Percentiles rank a stretch among this genome's conserved stretches.
phyloP scores from a whole-genome alignment of 2,113 vertebrate species.

The Chunga burmeisteri region DNA sequence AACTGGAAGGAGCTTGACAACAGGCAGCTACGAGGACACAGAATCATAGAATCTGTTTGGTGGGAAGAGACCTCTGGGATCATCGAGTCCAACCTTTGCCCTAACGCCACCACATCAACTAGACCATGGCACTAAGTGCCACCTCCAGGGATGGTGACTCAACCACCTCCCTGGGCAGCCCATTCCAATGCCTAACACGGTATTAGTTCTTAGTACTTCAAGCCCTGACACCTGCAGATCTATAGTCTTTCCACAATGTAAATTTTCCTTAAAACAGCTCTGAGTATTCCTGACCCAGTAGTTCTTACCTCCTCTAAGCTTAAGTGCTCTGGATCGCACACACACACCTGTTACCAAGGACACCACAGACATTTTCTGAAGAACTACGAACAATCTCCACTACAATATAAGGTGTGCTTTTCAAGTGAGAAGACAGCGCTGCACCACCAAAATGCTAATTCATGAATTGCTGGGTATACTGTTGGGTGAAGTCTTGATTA shows the following conservation, averaged over 20 bases:
- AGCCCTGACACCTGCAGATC: no score
- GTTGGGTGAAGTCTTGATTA: not conserved
- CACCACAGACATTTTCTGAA: accelerated
- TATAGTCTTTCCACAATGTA: accelerated
- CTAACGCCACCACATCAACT: no score
- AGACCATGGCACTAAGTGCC: no score
- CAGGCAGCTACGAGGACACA: not conserved
- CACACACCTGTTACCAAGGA: not conserved
- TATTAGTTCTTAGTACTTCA: no score
- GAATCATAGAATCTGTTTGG: no score
- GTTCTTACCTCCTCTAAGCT: not conserved
- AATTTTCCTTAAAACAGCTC: no score
- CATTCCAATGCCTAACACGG: no score
- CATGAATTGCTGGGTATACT: not conserved
- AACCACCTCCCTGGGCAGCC: no score
- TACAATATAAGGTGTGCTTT: not conserved
- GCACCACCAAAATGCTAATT: not conserved
- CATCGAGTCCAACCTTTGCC: no score
- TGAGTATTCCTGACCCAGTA: not conserved
- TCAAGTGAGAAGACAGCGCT: not conserved
- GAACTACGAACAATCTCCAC: no score
- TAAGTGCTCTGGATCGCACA: not conserved
- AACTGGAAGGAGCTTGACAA: not conserved
- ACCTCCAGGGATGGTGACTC: no score
- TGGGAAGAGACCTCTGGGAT: no score